A percentile compares a stretch with the other conserved stretches of the same genome.
These are phyloP conservation scores for Lepidurus apus DNA, from an alignment of 1,140 invertebrate genomes.

Conservation along the genomic window DNA sequence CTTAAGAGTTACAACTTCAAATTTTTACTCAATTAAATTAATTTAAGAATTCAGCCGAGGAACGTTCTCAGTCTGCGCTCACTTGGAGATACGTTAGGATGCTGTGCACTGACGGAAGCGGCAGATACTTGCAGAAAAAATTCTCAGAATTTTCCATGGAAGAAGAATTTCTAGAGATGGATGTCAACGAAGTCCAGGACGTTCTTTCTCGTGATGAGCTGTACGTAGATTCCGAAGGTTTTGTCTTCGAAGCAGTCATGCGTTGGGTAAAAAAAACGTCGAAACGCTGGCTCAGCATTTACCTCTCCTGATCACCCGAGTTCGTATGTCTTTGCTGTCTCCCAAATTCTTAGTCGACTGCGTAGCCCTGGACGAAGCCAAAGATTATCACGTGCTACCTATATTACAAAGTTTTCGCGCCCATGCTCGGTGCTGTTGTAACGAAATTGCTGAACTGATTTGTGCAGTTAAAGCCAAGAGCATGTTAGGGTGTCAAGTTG, in stretches of 20 bases:
- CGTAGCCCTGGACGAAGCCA: no score
- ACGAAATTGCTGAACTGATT: no score
- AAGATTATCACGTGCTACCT: no score
- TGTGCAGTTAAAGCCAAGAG: no score
- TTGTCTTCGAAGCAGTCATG: no score
- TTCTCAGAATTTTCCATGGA: slow-evolving; percentile 71
- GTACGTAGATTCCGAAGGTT: no score
- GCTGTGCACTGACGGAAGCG: slow-evolving; percentile 61
- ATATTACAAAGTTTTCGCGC: no score
- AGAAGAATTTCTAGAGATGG: slow-evolving; percentile 70
- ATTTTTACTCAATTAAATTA: slow-evolving; percentile 16
- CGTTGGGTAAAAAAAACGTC: slow-evolving; percentile 63
- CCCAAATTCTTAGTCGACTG: slow-evolving; percentile 77
- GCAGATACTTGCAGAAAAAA: slow-evolving; percentile 77
- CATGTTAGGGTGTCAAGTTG: no score
- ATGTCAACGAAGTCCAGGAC: no score
- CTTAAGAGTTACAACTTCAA: slow-evolving; percentile 4
- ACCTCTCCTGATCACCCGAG: slow-evolving; percentile 65
- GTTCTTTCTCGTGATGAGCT: no score
- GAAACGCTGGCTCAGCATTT: slow-evolving; percentile 54
- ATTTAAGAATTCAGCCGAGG: slow-evolving; percentile 63
- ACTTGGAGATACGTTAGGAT: slow-evolving; percentile 78
- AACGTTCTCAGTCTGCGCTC: slow-evolving; percentile 77
- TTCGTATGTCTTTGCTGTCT: slow-evolving; percentile 71
- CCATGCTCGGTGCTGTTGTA: no score